Conservation (phyloP, 2,113 vertebrate genomes). For the human (Homo sapiens) region DNA sequence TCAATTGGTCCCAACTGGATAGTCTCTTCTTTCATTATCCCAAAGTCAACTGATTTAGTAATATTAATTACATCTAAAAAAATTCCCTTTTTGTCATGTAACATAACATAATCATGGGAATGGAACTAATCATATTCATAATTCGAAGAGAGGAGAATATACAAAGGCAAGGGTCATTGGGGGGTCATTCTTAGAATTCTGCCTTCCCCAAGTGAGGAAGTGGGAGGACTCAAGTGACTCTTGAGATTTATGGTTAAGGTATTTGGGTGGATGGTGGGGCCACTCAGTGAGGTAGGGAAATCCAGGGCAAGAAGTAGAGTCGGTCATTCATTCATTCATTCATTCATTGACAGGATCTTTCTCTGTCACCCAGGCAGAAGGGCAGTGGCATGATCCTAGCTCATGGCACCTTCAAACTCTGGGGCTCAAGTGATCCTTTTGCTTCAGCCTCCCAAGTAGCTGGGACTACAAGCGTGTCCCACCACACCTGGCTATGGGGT, state of each 20-base stretch:
- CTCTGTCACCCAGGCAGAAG: no score
- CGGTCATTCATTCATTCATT: no score
- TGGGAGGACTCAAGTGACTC: not conserved
- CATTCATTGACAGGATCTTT: no score
- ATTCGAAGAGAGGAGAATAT: not conserved
- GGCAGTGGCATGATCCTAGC: no score
- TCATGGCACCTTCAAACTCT: no score
- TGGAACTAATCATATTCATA: not conserved
- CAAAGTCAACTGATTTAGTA: not conserved
- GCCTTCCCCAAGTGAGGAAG: not conserved
- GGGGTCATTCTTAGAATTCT: no score
- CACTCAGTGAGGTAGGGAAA: not conserved
- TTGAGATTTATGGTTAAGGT: not conserved
- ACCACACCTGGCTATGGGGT: not conserved
- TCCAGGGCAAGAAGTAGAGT: not conserved
- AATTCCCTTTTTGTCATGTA: not conserved
- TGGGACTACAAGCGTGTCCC: no score
- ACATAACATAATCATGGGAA: not conserved
- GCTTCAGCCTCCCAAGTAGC: no score
- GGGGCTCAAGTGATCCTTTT: no score
- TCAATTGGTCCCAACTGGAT: not conserved
- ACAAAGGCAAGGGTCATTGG: not conserved
- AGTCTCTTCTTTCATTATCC: not conserved
- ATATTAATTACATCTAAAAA: not conserved
- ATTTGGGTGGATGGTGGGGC: not conserved